Conservation (phyloP, 2,888 invertebrate species). For the Macrostomum cliftonense region DNA sequence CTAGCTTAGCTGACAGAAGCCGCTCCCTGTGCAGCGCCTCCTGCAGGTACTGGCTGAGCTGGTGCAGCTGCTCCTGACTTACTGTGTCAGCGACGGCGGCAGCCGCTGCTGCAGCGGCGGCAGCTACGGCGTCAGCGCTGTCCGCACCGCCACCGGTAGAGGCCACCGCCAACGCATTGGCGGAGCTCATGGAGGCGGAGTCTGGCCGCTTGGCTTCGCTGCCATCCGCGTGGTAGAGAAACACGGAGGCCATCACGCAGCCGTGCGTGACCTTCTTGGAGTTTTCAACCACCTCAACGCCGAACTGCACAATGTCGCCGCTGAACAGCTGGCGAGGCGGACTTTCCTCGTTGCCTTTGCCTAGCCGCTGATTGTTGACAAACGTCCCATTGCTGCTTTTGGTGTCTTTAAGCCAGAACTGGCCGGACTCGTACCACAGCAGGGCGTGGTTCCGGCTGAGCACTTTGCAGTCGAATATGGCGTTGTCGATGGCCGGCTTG, state of each 20-base stretch:
- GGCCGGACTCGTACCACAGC: constrained; percentile 55
- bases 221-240: constrained; percentile 78
- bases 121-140: too few relatives aligned
- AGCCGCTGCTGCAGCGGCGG: too few relatives aligned
- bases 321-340: constrained; percentile 72
- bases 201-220: constrained; percentile 59
- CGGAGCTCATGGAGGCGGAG: too few relatives aligned
- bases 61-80: too few relatives aligned
- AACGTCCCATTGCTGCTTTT: constrained; percentile 97
- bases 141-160: too few relatives aligned
- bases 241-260: constrained; percentile 84
- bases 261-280: constrained; percentile 75
- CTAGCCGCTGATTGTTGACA: constrained; percentile 76
- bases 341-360: constrained; percentile 59
- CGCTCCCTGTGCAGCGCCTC: too few relatives aligned
- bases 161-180: too few relatives aligned
- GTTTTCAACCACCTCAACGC: constrained; percentile 94
- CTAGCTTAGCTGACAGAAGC: too few relatives aligned
- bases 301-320: constrained; percentile 93
- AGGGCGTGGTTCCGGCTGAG: constrained; percentile 91
- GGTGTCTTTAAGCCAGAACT: constrained; percentile 66
- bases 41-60: too few relatives aligned
- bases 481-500: constrained; percentile 69
- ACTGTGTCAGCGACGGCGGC: too few relatives aligned
- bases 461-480: constrained; percentile 97